Percentiles rank a stretch among this genome's conserved stretches.
These are phyloP conservation scores for Entomobrya proxima DNA, from an alignment of 2,888 invertebrate species.

Conservation along the genomic window DNA sequence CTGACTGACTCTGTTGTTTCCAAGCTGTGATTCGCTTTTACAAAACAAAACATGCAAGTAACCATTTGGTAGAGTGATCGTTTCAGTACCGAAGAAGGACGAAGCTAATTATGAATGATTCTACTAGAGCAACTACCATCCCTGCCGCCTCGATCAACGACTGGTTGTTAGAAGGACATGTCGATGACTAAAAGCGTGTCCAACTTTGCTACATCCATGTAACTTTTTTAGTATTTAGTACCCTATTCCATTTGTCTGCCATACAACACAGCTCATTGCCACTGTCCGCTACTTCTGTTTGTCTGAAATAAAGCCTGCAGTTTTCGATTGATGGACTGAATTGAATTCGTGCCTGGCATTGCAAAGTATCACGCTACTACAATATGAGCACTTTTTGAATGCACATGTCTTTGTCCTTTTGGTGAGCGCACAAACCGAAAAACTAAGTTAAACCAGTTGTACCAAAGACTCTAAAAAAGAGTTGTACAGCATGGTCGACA, in stretches of 20 bases:
- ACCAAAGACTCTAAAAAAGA: too few species aligned
- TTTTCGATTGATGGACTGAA: slow-evolving; percentile 51
- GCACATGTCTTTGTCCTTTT: not conserved
- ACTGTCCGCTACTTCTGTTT: slow-evolving; percentile 38
- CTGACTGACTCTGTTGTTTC: not conserved
- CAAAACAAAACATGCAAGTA: not conserved
- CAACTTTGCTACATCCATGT: slow-evolving; percentile 42
- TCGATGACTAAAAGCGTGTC: slow-evolving; percentile 64
- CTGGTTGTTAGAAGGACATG: slow-evolving; percentile 57
- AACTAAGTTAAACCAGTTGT: not conserved
- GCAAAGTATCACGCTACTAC: slow-evolving; percentile 14
- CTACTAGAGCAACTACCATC: not conserved
- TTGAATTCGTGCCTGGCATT: slow-evolving; percentile 63
- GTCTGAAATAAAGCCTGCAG: slow-evolving; percentile 28
- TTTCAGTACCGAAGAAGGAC: slow-evolving; percentile 29
- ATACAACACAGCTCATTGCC: slow-evolving; percentile 39
- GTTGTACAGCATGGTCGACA: not conserved
- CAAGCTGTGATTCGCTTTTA: not conserved
- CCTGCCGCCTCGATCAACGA: slow-evolving; percentile 2
- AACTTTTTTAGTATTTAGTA: too few species aligned
- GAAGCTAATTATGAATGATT: slow-evolving; percentile 60
- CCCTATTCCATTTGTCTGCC: slow-evolving; percentile 10
- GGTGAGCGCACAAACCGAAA: not conserved
- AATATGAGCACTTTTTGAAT: slow-evolving; percentile 8
- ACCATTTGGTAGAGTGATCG: not conserved